Evolutionary conservation across 2,797 vertebrate species (phyloP).

Genomic region (Clamator glandarius): DNA sequence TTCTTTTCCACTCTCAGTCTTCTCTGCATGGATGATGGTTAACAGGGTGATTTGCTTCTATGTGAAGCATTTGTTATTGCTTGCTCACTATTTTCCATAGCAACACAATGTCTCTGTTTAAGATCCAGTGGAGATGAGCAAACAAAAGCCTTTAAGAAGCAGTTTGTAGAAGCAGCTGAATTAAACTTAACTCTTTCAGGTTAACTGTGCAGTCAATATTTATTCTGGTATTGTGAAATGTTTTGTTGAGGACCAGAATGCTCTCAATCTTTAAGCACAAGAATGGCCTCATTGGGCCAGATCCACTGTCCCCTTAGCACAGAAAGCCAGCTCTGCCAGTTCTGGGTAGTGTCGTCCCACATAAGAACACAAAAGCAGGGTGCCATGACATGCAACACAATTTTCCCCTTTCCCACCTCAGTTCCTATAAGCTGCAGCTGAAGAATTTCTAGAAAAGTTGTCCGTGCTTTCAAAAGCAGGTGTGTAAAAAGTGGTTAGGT

Average conservation of each 20-base stretch:
- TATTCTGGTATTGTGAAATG: neutral
- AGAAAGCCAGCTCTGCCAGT: neutral
- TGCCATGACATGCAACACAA: neutral
- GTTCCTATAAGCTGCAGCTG: neutral
- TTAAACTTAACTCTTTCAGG: slow-evolving; percentile 26
- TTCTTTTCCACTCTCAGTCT: slow-evolving; percentile 36
- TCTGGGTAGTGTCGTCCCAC: neutral
- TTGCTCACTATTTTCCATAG: slow-evolving; percentile 45
- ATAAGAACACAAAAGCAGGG: neutral
- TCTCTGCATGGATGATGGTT: slow-evolving; percentile 51
- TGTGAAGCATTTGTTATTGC: slow-evolving; percentile 46
- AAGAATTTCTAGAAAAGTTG: neutral
- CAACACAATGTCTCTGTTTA: slow-evolving; percentile 60
- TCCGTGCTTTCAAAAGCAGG: neutral
- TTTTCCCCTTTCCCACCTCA: neutral
- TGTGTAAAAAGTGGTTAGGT: neutral
- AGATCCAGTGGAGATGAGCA: slow-evolving; percentile 39
- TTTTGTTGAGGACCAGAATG: neutral
- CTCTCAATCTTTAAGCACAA: neutral
- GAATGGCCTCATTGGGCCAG: neutral
- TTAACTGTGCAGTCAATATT: neutral
- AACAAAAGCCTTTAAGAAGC: slow-evolving; percentile 56
- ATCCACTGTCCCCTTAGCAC: neutral
- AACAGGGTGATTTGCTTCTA: slow-evolving; percentile 29
- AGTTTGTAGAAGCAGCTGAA: neutral